Evolutionary conservation across 2,888 invertebrate species (phyloP).

Genomic region (Heliothis peltigera): DNA sequence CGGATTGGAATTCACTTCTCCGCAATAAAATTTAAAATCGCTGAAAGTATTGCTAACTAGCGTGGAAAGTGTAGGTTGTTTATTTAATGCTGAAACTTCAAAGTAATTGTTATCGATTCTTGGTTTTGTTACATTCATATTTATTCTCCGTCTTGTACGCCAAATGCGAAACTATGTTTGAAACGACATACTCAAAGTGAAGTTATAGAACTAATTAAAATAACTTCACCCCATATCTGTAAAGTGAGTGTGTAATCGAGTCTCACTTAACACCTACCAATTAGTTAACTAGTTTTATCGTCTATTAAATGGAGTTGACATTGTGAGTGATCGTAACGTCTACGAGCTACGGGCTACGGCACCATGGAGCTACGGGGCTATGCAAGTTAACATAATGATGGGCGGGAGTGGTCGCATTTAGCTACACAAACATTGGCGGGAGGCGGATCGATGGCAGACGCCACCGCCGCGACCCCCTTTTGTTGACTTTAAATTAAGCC

Average conservation of each 20-base stretch:
- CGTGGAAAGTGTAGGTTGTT: slow-evolving; percentile 7
- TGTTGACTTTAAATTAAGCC: slow-evolving; percentile 67
- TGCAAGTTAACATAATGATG: slow-evolving; percentile 55
- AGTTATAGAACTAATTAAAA: slow-evolving; percentile 47
- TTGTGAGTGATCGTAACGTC: slow-evolving; percentile 20
- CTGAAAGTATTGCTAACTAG: slow-evolving; percentile 7
- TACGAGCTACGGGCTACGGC: slow-evolving; percentile 7
- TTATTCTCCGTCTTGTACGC: background rate
- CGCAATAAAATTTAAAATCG: slow-evolving; percentile 41
- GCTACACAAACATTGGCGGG: slow-evolving; percentile 55
- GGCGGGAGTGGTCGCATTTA: slow-evolving; percentile 56
- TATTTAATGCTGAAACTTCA: slow-evolving; percentile 2
- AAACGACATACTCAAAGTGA: slow-evolving; percentile 18
- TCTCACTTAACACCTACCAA: slow-evolving; percentile 30
- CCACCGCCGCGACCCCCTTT: slow-evolving; percentile 47
- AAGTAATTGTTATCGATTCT: background rate
- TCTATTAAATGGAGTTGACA: slow-evolving; percentile 32
- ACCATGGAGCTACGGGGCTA: slow-evolving; percentile 11
- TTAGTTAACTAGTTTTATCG: slow-evolving; percentile 45
- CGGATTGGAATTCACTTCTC: slow-evolving; percentile 26
- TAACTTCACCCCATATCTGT: slow-evolving; percentile 39
- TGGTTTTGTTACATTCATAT: background rate
- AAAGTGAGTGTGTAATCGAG: slow-evolving; percentile 42
- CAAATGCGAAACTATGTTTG: slow-evolving; percentile 9
- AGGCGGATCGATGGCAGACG: slow-evolving; percentile 61